phyloP scores from a whole-genome alignment of 2,797 vertebrate species.

The Chromobotia macracanthus region DNA sequence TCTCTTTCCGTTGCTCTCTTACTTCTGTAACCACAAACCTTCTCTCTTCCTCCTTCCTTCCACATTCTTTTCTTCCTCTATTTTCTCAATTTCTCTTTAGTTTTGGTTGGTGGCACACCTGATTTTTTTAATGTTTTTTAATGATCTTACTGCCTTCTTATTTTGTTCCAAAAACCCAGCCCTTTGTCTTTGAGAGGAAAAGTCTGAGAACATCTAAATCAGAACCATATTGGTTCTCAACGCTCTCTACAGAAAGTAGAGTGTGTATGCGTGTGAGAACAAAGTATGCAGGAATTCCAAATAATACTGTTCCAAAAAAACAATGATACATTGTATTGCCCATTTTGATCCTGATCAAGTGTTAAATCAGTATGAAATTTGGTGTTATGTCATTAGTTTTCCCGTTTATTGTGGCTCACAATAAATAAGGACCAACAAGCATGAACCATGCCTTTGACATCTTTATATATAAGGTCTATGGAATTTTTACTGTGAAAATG shows the following conservation, averaged over 20 bases:
- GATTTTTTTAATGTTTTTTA: slow-evolving; percentile 76
- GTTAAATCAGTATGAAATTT: slow-evolving; percentile 71
- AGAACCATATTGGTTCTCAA: slow-evolving; percentile 79
- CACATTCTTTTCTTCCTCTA: neutral
- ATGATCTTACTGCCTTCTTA: neutral
- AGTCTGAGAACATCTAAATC: slow-evolving; percentile 78
- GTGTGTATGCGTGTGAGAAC: slow-evolving; percentile 50
- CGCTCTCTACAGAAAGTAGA: slow-evolving; percentile 2
- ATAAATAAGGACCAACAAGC: slow-evolving; percentile 23
- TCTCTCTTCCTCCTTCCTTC: slow-evolving; percentile 34
- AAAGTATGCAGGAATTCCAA: slow-evolving; percentile 2
- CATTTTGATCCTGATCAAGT: slow-evolving; percentile 72
- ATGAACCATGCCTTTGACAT: neutral
- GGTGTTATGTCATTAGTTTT: slow-evolving; percentile 69
- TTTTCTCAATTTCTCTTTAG: slow-evolving; percentile 34
- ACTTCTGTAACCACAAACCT: slow-evolving; percentile 32
- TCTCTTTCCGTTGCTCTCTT: slow-evolving; percentile 16
- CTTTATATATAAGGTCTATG: neutral
- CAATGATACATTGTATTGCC: slow-evolving; percentile 46
- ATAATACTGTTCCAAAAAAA: slow-evolving; percentile 3
- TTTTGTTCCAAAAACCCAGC: neutral
- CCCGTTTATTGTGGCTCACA: neutral
- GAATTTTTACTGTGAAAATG: neutral
- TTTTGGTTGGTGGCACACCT: slow-evolving; percentile 83
- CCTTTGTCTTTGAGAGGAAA: slow-evolving; percentile 20